Base-by-base conservation (phyloP, 2,797 vertebrate species). In the Prunella strophiata region DNA sequence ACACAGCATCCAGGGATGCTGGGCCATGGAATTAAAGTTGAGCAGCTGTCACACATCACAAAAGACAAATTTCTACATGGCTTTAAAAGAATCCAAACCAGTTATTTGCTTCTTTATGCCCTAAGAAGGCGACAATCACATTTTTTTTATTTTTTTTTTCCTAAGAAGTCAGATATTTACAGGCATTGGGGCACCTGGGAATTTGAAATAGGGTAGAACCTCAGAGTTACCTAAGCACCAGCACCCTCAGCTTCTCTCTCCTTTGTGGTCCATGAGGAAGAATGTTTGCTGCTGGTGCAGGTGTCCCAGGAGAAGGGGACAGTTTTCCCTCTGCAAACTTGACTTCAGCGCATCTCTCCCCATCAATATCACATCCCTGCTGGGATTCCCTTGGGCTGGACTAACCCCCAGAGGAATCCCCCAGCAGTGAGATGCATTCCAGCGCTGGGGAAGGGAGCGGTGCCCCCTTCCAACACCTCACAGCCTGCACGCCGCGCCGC, bases 381-480 rank as follows among this genome's bases (percentile, higher is more conserved):
- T 10, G 78, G 52, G 30, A 11, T 79, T 36, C 52, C 50, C 48
- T 34, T 0, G 18, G 25, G 43, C 23, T 30, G 30, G 32, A 11
- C 1, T 1, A 57, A 13, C 2, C 10, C 9, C 17, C 0, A 10
- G 36, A 47, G 14, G 43, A 50, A 54, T n/a, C 3, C 11, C 76
- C 10, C 9, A 10, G 57, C 65, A 52, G 6, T 0, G 0, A 72
- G 55, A 45, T 1, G 2, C n/a, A 19, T n/a, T 4, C 36, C 59
- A 9, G 38, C 0, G 16, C 4, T 3, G 12, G 0, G 27, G 34
- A 38, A 81, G 1, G 5, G 7, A 32, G 15, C 2, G 2, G 11
- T 2, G 51, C 55, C 57, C 25, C 29, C 40, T 65, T 22, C 45
- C 29, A 43, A 1, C 52, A 14, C 32, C 51, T 25, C 57, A 3